Conservation (phyloP, 2,113 vertebrate genomes). For the Picathartes gymnocephalus region DNA sequence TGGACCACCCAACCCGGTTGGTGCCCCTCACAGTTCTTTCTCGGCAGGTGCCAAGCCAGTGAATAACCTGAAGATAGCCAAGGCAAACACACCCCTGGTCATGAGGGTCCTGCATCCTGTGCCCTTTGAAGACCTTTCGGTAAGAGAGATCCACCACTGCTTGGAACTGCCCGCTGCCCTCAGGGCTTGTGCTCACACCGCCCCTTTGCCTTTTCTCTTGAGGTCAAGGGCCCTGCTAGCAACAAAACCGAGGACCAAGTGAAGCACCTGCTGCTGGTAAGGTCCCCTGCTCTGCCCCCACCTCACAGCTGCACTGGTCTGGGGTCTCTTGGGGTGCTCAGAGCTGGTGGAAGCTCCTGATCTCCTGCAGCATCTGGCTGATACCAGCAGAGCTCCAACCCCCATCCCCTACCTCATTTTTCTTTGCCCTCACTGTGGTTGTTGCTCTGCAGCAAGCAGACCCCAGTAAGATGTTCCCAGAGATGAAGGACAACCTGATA, state of each 20-base stretch:
- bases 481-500: slow-evolving; percentile 74
- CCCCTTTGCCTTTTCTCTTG: background rate
- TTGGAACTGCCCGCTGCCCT: background rate
- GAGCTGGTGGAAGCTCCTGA: background rate
- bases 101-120: slow-evolving; percentile 2
- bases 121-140: background rate
- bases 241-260: slow-evolving; percentile 78
- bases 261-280: slow-evolving; percentile 82
- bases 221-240: slow-evolving; percentile 50
- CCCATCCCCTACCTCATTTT: fast-evolving
- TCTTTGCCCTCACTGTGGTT: background rate
- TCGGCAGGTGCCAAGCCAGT: background rate
- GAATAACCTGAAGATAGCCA: slow-evolving; percentile 66
- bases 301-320: background rate
- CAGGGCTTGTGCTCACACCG: background rate
- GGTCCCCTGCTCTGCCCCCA: fast-evolving
- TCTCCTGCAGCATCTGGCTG: background rate
- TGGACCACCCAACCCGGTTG: fast-evolving
- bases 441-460: slow-evolving; percentile 48
- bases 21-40: background rate
- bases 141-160: background rate
- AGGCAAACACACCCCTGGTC: slow-evolving; percentile 64
- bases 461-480: slow-evolving; percentile 70
- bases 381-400: background rate
- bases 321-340: background rate